Evolutionary conservation across 2,113 vertebrate species (phyloP), one percentile per base, ranked within the genome.

Genomic region (Variabilichromis moorii): DNA sequence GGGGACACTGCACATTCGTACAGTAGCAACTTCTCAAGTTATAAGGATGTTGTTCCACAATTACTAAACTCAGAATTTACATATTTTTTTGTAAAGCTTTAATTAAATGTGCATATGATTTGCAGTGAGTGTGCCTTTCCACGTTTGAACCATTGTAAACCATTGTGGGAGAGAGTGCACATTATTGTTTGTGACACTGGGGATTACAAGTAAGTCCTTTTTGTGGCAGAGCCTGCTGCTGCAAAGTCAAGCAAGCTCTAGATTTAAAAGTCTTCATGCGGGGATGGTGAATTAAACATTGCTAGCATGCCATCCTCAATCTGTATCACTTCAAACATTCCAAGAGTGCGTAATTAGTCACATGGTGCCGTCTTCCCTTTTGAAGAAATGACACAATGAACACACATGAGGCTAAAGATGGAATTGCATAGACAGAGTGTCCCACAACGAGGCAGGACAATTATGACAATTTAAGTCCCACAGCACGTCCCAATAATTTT

Each of bases 221-320:
- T 84, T 85, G 80, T 82, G 93, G 87, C 91, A 88, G 59, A 83
- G 88, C 87, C 84, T 84, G 90, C 88, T 90, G 87, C 83, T 93
- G 82, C 81, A 73, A 84, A 86, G 80, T 76, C 19, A 53, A 79
- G 78, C 87, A 66, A 83, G 84, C 89, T 87, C 76, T 78, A 89
- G 83, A 93, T 90, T 92, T 88, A 84, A 93, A 88, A 91, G 81
- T 91, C 88, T 86, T 90, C 83, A 45, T 86, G 86, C 73, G 28
- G 85, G 66, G 95, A 90, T 24, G 83, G 86, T 92, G 94, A 95
- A 94, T 95, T 95, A 93, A 93, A 93, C 88, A 91, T 94, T 73
- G 91, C 90, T 82, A 84, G 82, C 87, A 71, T 78, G 92, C 92
- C 86, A 87, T 90, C 68, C 86, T 89, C 94, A 95, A 94, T 95